Percentiles rank a stretch among this genome's conserved stretches.
Evolutionary conservation across 2,888 invertebrate species (phyloP).

Genomic region (Cosmopolites sordidus): DNA sequence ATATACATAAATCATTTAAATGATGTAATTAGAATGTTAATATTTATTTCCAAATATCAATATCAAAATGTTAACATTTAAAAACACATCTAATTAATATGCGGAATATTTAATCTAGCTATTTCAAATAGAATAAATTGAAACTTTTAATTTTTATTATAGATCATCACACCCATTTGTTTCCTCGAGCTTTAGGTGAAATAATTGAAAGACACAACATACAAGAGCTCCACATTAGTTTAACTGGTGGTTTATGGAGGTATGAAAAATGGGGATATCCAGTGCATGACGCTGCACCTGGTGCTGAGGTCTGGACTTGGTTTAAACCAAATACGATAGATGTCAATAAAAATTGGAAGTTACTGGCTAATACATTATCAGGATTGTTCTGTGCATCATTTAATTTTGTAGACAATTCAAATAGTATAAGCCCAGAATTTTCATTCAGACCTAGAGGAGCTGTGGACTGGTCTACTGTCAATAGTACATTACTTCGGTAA

Average conservation of each 20-base stretch:
- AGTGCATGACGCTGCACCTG: conserved; percentile 81
- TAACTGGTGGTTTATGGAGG: conserved; percentile 93
- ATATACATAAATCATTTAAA: too few species aligned
- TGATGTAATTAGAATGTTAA: too few species aligned
- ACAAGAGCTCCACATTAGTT: conserved; percentile 83
- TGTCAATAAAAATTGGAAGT: conserved; percentile 82
- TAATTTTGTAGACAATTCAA: conserved; percentile 84
- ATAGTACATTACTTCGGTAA: conserved; percentile 42
- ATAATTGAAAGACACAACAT: conserved; percentile 79
- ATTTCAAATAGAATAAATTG: background rate
- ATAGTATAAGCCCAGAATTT: conserved; percentile 79
- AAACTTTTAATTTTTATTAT: conserved; percentile 39
- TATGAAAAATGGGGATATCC: conserved; percentile 95
- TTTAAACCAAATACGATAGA: conserved; percentile 65
- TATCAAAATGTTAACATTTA: too few species aligned
- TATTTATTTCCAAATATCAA: too few species aligned
- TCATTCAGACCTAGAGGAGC: conserved; percentile 75
- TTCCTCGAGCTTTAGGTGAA: conserved; percentile 86
- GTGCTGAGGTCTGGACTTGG: conserved; percentile 93
- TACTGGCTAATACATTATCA: conserved; percentile 83
- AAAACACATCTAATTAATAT: background rate
- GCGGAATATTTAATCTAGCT: background rate
- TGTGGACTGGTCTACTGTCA: conserved; percentile 45
- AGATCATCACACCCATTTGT: conserved; percentile 81
- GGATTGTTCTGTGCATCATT: conserved; percentile 95